Base-by-base conservation (phyloP, 2,797 vertebrate species). In the Gymnoscopelus braueri region DNA sequence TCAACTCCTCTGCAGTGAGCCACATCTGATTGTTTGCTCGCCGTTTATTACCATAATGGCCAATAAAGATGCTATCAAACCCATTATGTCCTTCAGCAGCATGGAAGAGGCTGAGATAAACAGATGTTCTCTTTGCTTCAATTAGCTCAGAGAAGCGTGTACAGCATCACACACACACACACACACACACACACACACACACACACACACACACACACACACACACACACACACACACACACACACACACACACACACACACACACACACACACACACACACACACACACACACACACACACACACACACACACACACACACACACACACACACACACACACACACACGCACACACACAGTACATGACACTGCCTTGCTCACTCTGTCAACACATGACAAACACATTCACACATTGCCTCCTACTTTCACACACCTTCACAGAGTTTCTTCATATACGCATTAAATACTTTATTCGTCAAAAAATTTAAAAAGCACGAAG, bases 1-100 rank as follows among this genome's bases (percentile, higher is more conserved):
- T 57, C n/a, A 74, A 24, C 60, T 26, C 19, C 53, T 62, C 52
- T 54, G 55, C 50, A 75, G 60, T 61, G 56, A 59, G 35, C 19
- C 26, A 3, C 14, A 24, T 35, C 44, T 65, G 49, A 1, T 35
- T 53, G 58, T 68, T 56, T 78, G 53, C 69, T 55, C 29, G 35
- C 63, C 63, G 57, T 74, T 68, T 15, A 13, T n/a, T 23, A 23
- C 39, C 11, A 24, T 29, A 65, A 77, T 63, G 56, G 73, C 63
- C 67, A 79, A 74, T 82, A 79, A 80, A 82, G 52, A 83, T 66
- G 67, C 15, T 69, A 81, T 83, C 19, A 19, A 19, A 19, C 74
- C 56, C 69, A 55, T 64, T 79, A 72, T 74, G 13, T 60, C 62
- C 81, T 78, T 60, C 5, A 54, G 51, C 29, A 57, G 2, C 15